These are phyloP conservation scores for Notarius quadriscutis DNA, from an alignment of 2,113 vertebrate species.

Conservation along the genomic window DNA sequence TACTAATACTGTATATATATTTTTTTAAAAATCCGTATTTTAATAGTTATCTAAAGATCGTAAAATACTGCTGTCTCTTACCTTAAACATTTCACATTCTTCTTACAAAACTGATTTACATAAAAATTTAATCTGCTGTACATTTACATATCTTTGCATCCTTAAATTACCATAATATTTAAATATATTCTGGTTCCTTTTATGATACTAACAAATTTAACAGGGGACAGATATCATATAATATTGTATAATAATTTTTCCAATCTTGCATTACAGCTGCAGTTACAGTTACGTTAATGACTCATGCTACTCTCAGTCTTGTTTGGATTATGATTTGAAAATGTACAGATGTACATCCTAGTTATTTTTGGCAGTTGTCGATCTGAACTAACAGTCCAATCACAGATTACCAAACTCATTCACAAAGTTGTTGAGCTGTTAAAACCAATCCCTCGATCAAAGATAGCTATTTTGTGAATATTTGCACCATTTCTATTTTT, in stretches of 20 bases:
- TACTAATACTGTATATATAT: too few species aligned
- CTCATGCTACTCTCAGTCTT: neutral
- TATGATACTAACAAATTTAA: neutral
- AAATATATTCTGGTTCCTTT: neutral
- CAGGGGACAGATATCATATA: neutral
- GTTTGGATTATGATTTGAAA: neutral
- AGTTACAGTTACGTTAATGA: neutral
- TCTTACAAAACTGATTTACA: neutral
- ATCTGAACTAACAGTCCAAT: neutral
- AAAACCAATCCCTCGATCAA: neutral
- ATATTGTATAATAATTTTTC: neutral
- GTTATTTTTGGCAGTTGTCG: neutral
- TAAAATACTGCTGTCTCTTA: neutral
- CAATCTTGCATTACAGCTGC: neutral
- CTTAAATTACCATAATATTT: neutral
- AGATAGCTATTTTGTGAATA: neutral
- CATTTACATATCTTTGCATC: neutral
- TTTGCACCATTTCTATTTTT: neutral
- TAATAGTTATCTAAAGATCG: neutral
- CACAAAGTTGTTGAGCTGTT: neutral
- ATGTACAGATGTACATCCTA: neutral
- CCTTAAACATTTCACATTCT: neutral
- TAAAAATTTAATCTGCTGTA: neutral
- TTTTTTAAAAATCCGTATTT: neutral
- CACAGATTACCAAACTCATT: neutral